Conservation (phyloP, 2,888 invertebrate species). For the Pandemis corylana region DNA sequence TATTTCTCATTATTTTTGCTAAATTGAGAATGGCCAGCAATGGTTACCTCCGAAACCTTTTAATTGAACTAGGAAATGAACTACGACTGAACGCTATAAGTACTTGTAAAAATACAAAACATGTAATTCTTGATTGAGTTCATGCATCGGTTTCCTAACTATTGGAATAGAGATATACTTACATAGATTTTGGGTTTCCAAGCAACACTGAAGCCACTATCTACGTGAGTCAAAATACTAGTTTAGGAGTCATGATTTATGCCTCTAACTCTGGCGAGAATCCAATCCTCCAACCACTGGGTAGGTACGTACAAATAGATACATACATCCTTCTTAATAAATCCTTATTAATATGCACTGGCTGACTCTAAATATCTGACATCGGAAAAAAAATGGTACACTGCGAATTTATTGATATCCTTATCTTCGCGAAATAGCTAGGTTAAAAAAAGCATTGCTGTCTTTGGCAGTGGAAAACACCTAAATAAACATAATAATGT, state of each 20-base stretch:
- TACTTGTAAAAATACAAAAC: no score
- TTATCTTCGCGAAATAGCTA: background rate
- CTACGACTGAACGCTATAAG: no score
- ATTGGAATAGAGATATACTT: background rate
- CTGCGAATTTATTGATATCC: background rate
- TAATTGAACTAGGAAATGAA: no score
- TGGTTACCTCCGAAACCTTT: no score
- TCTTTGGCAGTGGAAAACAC: constrained; percentile 49
- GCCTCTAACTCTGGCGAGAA: background rate
- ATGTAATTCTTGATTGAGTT: no score
- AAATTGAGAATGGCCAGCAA: no score
- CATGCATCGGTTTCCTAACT: background rate
- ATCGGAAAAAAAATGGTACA: background rate
- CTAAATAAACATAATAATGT: constrained; percentile 62
- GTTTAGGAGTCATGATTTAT: constrained; percentile 4
- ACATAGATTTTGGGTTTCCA: background rate
- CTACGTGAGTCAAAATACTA: background rate
- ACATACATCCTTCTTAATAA: background rate
- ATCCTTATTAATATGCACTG: no score
- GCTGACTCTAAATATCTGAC: no score
- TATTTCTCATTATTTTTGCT: no score
- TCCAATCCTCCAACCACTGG: constrained; percentile 1
- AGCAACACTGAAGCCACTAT: background rate
- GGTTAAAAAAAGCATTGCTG: constrained; percentile 3
- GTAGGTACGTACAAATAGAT: background rate